Conservation (phyloP, 2,797 vertebrate species). For the Sternarchorhynchus goeldii region DNA sequence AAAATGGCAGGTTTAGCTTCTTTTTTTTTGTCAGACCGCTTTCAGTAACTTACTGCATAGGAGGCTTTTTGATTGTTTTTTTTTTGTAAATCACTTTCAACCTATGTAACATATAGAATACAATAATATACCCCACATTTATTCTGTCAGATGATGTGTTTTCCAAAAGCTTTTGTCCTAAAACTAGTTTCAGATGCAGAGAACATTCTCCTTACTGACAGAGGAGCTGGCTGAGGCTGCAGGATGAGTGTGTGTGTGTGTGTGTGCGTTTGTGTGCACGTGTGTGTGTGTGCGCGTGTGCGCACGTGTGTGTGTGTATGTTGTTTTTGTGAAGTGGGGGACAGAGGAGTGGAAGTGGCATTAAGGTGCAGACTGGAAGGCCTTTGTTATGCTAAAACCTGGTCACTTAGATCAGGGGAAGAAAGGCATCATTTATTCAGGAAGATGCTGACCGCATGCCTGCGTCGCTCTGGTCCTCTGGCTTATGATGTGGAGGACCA, state of each 20-base stretch:
- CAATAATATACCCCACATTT: constrained; percentile 24
- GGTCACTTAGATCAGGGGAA: constrained; percentile 50
- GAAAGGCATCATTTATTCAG: constrained; percentile 37
- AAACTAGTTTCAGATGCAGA: constrained; percentile 56
- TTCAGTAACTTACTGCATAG: constrained; percentile 28
- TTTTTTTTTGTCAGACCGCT: constrained; percentile 35
- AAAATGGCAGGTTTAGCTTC: constrained; percentile 29
- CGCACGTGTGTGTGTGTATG: constrained; percentile 14
- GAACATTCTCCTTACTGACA: constrained; percentile 54
- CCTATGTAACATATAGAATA: constrained; percentile 36
- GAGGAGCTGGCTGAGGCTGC: constrained; percentile 55
- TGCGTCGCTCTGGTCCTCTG: constrained; percentile 35
- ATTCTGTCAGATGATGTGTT: constrained; percentile 8
- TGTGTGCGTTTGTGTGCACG: constrained; percentile 58
- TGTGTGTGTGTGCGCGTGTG: too few species aligned
- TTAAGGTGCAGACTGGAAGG: constrained; percentile 49
- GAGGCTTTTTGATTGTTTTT: constrained; percentile 12
- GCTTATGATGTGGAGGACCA: constrained; percentile 40
- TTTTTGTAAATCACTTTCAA: constrained; percentile 39
- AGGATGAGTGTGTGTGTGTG: constrained; percentile 37
- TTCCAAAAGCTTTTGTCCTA: constrained; percentile 48
- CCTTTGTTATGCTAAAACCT: constrained; percentile 68
- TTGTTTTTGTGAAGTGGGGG: constrained; percentile 55
- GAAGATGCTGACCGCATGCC: constrained; percentile 9
- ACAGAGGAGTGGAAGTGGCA: constrained; percentile 31